These are phyloP conservation scores for Misgurnus mizolepis DNA, from an alignment of 2,113 vertebrate species.

Conservation along the genomic window DNA sequence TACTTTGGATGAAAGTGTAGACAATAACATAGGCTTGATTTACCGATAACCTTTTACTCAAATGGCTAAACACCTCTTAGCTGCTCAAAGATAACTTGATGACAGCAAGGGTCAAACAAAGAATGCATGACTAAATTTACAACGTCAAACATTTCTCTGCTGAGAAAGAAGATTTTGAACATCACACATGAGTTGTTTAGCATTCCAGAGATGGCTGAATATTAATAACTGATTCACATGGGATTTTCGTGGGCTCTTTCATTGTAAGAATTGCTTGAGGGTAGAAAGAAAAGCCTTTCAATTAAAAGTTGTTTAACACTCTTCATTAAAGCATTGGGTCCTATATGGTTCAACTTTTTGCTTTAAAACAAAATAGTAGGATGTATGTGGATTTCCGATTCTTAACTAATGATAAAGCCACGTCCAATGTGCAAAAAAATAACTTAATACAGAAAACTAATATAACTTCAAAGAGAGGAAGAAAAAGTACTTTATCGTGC, in stretches of 20 bases:
- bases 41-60: not conserved
- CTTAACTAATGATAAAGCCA: constrained; percentile 5
- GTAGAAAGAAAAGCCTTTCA: constrained; percentile 62
- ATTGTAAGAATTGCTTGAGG: constrained; percentile 60
- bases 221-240: constrained; percentile 56
- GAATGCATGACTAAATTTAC: not conserved
- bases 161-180: constrained; percentile 13
- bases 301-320: constrained; percentile 66
- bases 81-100: not conserved
- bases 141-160: constrained; percentile 17
- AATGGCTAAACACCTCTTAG: not conserved
- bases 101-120: constrained; percentile 12
- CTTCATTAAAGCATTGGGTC: constrained; percentile 45
- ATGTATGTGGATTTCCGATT: not conserved
- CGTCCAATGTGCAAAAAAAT: not conserved
- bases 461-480: constrained; percentile 2
- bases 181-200: constrained; percentile 36
- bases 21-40: not conserved
- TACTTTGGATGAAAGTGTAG: not conserved
- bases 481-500: not conserved
- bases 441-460: not conserved
- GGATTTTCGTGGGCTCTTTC: constrained; percentile 51
- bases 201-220: constrained; percentile 52
- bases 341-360: not conserved
- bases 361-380: not conserved